Conservation (phyloP, 1,140 invertebrate species). For the Geopemphigus sp. region DNA sequence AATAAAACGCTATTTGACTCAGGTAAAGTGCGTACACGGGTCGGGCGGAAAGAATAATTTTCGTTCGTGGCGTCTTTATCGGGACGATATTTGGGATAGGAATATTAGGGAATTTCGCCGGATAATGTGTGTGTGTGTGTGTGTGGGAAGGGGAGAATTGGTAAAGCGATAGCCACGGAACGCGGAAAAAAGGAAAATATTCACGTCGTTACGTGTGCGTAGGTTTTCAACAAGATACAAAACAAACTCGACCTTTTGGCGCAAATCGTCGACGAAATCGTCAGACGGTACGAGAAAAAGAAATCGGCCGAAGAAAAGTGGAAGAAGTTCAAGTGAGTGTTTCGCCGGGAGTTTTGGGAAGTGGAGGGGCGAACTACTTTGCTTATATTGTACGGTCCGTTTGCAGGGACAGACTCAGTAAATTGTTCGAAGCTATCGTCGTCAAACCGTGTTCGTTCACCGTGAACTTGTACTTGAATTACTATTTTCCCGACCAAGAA, state of each 20-base stretch:
- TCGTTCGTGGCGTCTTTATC: no score
- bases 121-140: no score
- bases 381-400: no score
- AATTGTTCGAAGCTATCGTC: background rate
- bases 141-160: no score
- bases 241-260: conserved; percentile 10
- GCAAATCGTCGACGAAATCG: background rate
- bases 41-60: no score
- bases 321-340: conserved; percentile 28
- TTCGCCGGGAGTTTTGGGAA: no score
- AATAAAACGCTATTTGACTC: conserved; percentile 23
- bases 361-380: no score
- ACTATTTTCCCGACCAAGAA: conserved; percentile 36
- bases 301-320: conserved; percentile 12
- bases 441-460: conserved; percentile 31
- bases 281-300: background rate
- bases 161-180: no score
- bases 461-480: conserved; percentile 29
- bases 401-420: conserved; percentile 14
- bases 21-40: background rate
- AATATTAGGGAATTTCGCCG: no score
- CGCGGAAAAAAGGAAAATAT: no score
- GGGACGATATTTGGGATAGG: no score
- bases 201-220: no score
- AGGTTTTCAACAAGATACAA: conserved; percentile 40